Base-by-base conservation (phyloP, 2,888 invertebrate genomes). In the Volucella zonaria region DNA sequence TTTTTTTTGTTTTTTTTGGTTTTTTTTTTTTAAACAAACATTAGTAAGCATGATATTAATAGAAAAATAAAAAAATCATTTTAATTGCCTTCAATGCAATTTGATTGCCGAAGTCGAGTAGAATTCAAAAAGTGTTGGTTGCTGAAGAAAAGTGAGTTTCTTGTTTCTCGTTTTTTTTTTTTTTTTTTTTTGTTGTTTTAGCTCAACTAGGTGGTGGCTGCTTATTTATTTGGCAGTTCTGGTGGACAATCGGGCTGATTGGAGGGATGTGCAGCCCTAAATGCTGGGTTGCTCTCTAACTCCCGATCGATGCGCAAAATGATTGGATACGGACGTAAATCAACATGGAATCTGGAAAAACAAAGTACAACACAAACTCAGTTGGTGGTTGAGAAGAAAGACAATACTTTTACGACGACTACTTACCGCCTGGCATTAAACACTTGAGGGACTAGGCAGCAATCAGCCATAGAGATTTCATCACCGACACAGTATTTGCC, bases 171-270 rank as follows among this genome's bases (percentile, higher is more conserved):
- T 18, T 18, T 23, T 23, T 23, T 23, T 1, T 23, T 1, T 23
- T 23, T 23, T 23, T 23, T 23, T 23, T 23, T 23, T 23, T 1
- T 23, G 1, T 58, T 4, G 42, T 12, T 47, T 11, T 14, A 59
- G 42, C 52, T 56, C 47, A 43, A 40, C 38, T 59, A 42, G 40
- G 52, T 77, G 62, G 31, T 31, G 31, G 0, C 31, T 15, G 15
- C 18, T 89, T 90, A 90, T 91, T 94, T 94, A 95, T 93, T 96
- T 95, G 90, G 95, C 95, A 88, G 95, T 95, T 97, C 97, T 8
- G 96, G 96, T 54, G 98, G 98, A 91, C 97, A 97, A 93, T 99
- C 99, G 3, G 98, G 98, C 93, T 99, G 98, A 89, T 95, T 95
- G 87, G 95, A 96, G 51, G 98, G 97, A 93, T 98, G 97, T 51